These are phyloP conservation scores for Cryptosula pallasiana DNA, from an alignment of 2,888 invertebrate species.

Conservation along the genomic window DNA sequence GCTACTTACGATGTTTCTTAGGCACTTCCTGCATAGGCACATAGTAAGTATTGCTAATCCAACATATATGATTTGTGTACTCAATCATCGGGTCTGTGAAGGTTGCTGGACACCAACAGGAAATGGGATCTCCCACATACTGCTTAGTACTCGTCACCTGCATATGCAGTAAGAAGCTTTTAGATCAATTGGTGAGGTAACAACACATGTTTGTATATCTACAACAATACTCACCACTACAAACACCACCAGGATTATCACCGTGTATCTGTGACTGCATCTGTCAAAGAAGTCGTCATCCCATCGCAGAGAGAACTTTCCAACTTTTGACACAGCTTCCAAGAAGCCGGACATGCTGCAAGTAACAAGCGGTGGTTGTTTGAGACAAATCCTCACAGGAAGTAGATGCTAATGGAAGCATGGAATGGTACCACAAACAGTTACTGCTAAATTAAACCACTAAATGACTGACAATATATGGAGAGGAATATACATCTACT, in stretches of 20 bases:
- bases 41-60: constrained; percentile 58
- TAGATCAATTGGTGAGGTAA: too few relatives aligned
- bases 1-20: neutral
- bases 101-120: constrained; percentile 54
- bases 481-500: too few relatives aligned
- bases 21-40: constrained; percentile 27
- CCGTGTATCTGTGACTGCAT: constrained; percentile 51
- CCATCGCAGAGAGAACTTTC: constrained; percentile 50
- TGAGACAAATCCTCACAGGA: too few relatives aligned
- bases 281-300: constrained; percentile 53
- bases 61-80: constrained; percentile 58
- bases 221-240: constrained; percentile 37
- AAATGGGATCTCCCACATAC: constrained; percentile 51
- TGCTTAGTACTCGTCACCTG: constrained; percentile 43
- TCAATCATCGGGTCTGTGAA: constrained; percentile 57
- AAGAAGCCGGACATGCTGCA: constrained; percentile 24
- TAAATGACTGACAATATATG: too few relatives aligned
- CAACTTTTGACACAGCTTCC: constrained; percentile 44
- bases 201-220: too few relatives aligned
- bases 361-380: too few relatives aligned
- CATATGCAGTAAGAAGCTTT: too few relatives aligned
- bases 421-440: too few relatives aligned
- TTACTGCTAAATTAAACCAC: too few relatives aligned
- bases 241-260: constrained; percentile 49
- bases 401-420: too few relatives aligned